Percentiles rank a stretch among this genome's conserved stretches.
phyloP scores from a whole-genome alignment of 2,113 vertebrate genomes.

The Chaenocephalus aceratus region DNA sequence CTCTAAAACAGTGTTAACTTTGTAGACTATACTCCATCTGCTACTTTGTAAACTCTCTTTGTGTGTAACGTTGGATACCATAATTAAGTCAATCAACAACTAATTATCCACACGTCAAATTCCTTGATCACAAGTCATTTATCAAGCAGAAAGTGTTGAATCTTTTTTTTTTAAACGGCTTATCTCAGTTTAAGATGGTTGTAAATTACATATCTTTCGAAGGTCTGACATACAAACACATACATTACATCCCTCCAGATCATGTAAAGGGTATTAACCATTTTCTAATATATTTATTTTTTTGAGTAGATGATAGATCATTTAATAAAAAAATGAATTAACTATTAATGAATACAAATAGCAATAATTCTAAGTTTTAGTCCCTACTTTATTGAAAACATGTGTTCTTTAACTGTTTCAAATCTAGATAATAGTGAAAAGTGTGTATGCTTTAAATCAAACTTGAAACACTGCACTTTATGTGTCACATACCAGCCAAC shows the following conservation, averaged over 20 bases:
- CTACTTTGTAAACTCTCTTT: neutral
- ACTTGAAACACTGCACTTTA: neutral
- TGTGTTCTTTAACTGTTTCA: neutral
- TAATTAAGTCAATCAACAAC: neutral
- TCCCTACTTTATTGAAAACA: neutral
- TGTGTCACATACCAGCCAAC: slow-evolving; percentile 90
- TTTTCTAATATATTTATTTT: no score
- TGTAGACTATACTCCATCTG: neutral
- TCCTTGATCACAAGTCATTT: neutral
- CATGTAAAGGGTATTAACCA: no score
- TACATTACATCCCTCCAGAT: no score
- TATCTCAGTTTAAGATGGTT: neutral
- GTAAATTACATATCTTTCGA: neutral
- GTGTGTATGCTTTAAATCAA: neutral
- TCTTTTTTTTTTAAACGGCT: neutral
- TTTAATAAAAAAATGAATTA: no score
- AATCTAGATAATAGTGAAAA: neutral
- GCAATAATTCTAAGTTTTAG: neutral
- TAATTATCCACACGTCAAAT: neutral
- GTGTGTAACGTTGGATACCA: neutral
- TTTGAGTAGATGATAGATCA: no score
- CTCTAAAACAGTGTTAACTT: neutral
- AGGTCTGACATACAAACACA: neutral
- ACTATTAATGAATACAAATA: neutral
- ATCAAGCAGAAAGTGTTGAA: neutral